Evolutionary conservation across 2,113 vertebrate genomes (phyloP).

Genomic region (Tricholaema leucomelas): DNA sequence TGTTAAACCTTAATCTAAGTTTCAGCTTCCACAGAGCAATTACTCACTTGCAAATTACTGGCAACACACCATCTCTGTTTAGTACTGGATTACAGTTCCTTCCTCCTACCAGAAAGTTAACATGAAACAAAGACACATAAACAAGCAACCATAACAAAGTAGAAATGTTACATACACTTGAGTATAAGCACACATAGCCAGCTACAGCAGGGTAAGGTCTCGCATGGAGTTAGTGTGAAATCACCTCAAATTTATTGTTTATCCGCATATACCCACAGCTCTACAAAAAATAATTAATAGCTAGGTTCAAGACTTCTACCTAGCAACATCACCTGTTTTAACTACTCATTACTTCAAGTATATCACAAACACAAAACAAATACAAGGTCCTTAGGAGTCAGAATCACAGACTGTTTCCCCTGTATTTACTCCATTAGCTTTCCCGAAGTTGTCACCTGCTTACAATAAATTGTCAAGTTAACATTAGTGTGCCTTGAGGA

Average conservation of each 20-base stretch:
- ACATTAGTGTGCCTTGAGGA: neutral
- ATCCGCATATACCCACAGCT: neutral
- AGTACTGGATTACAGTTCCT: slow-evolving; percentile 16
- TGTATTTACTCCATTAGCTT: neutral
- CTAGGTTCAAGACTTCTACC: neutral
- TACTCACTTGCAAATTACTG: neutral
- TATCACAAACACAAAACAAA: neutral
- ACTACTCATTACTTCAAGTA: neutral
- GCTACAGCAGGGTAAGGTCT: neutral
- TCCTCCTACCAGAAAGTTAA: slow-evolving; percentile 3
- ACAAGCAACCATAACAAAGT: neutral
- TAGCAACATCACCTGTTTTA: neutral
- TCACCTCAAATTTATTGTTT: neutral
- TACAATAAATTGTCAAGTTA: neutral
- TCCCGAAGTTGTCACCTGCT: neutral
- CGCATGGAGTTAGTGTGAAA: neutral
- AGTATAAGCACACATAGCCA: neutral
- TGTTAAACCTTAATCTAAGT: neutral
- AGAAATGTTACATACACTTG: neutral
- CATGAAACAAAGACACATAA: neutral
- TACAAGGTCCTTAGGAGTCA: neutral
- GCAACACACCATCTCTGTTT: neutral
- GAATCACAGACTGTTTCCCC: neutral
- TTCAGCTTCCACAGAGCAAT: neutral
- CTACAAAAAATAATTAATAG: neutral